A percentile compares a stretch with the other conserved stretches of the same genome.
phyloP scores from a whole-genome alignment of 2,797 vertebrate genomes.

The Echiichthys vipera region DNA sequence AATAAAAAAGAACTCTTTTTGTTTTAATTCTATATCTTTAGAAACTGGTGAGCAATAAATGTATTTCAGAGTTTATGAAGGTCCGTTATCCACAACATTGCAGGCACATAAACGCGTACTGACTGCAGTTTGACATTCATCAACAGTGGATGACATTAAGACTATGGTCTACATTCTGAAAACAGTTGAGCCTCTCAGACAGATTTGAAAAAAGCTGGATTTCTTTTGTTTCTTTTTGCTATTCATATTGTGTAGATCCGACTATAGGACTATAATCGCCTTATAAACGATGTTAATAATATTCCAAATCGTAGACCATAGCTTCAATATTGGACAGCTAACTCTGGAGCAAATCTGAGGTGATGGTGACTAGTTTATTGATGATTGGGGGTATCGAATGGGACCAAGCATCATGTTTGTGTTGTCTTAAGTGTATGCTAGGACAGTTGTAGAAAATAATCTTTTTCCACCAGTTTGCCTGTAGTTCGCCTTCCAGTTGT shows the following conservation, averaged over 20 bases:
- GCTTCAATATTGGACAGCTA: conserved; percentile 22
- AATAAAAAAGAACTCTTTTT: too few relatives aligned
- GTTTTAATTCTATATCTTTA: conserved; percentile 2
- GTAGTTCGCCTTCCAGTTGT: background rate
- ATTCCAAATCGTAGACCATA: too few relatives aligned
- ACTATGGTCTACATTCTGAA: too few relatives aligned
- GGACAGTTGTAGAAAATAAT: background rate
- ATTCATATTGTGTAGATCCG: too few relatives aligned
- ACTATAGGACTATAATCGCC: too few relatives aligned
- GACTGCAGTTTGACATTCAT: conserved; percentile 30
- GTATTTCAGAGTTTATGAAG: conserved; percentile 24
- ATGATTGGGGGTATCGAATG: background rate
- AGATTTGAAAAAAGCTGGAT: too few relatives aligned
- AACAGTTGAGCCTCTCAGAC: too few relatives aligned
- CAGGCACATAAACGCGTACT: conserved; percentile 15
- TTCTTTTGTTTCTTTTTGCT: too few relatives aligned
- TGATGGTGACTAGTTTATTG: conserved; percentile 15
- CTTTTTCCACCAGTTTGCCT: background rate
- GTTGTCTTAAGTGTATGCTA: background rate
- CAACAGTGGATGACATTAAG: conserved; percentile 5
- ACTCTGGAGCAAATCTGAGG: background rate
- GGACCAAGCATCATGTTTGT: background rate
- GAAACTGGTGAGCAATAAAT: conserved; percentile 6
- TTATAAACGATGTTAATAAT: too few relatives aligned
- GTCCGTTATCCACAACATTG: conserved; percentile 17